These are phyloP conservation scores for Chironomus riparius DNA, from an alignment of 2,888 invertebrate species.

Conservation along the genomic window DNA sequence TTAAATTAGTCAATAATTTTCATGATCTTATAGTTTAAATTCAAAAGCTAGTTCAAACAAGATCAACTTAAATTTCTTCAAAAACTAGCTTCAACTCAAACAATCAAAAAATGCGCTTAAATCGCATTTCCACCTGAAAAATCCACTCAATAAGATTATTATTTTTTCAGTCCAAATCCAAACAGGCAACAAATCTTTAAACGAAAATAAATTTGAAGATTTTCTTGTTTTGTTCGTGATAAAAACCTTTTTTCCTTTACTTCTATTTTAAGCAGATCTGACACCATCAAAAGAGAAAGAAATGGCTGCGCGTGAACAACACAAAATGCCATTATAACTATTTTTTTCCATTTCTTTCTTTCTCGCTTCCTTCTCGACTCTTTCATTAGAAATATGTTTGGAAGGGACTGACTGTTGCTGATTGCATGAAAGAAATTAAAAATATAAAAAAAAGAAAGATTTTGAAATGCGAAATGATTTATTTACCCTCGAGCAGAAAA, in stretches of 20 bases:
- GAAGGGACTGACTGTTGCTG: neutral
- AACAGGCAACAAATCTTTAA: too few species aligned
- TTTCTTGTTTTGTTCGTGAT: neutral
- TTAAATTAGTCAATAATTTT: too few species aligned
- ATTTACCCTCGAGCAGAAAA: neutral
- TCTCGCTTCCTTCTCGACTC: neutral
- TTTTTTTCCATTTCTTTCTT: neutral
- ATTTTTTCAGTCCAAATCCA: neutral
- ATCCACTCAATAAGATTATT: neutral
- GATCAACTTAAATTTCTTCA: too few species aligned
- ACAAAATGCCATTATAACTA: conserved; percentile 12
- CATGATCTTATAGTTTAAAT: too few species aligned
- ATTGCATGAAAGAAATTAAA: too few species aligned
- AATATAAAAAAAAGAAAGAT: neutral
- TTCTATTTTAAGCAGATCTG: conserved; percentile 5
- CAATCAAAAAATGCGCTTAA: too few species aligned
- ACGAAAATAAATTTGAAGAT: neutral
- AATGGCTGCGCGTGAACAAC: conserved; percentile 22
- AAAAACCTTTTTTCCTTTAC: neutral
- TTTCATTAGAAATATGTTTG: neutral
- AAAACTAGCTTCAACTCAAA: too few species aligned
- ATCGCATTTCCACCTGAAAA: too few species aligned
- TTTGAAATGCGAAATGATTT: neutral
- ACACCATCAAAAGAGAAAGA: conserved; percentile 9
- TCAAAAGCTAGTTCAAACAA: too few species aligned